A percentile compares a stretch with the other conserved stretches of the same genome.
These are phyloP conservation scores for Ceratosolen solmsi DNA, from an alignment of 1,140 invertebrate genomes.

Conservation along the genomic window DNA sequence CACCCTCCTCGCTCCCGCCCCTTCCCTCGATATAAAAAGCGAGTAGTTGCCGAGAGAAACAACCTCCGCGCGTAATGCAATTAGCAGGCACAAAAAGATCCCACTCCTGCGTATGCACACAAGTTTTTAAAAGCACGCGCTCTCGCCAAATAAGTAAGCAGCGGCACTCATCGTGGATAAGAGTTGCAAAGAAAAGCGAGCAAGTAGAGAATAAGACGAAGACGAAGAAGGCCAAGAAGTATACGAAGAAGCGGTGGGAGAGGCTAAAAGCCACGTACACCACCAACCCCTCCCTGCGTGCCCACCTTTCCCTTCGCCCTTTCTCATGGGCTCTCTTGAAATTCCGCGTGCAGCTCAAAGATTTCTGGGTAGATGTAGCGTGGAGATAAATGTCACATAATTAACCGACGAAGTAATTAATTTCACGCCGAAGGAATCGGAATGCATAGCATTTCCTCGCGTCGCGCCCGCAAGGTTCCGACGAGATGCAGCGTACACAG, in stretches of 20 bases:
- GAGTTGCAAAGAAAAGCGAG: background rate
- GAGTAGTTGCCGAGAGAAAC: too few species aligned
- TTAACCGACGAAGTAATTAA: slow-evolving; percentile 69
- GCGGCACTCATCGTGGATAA: background rate
- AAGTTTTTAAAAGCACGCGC: slow-evolving; percentile 17
- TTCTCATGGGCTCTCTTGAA: slow-evolving; percentile 41
- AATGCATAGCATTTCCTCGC: slow-evolving; percentile 56
- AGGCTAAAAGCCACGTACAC: slow-evolving; percentile 35
- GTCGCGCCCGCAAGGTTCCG: background rate
- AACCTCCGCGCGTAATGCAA: slow-evolving; percentile 16
- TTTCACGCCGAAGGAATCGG: slow-evolving; percentile 66
- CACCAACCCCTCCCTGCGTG: background rate
- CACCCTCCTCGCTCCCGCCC: background rate
- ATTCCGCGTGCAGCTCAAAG: slow-evolving; percentile 61
- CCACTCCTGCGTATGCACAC: background rate
- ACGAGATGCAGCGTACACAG: background rate
- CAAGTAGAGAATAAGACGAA: background rate
- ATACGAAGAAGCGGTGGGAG: background rate
- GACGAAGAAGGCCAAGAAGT: background rate
- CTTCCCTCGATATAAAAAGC: too few species aligned
- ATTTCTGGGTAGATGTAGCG: slow-evolving; percentile 66
- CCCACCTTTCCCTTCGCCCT: too few species aligned
- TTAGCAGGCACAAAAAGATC: slow-evolving; percentile 40
- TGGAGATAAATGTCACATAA: slow-evolving; percentile 71
- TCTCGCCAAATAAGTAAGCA: slow-evolving; percentile 38